These are phyloP conservation scores for Brachyrhaphis roseni DNA, from an alignment of 2,797 vertebrate genomes.

Conservation along the genomic window DNA sequence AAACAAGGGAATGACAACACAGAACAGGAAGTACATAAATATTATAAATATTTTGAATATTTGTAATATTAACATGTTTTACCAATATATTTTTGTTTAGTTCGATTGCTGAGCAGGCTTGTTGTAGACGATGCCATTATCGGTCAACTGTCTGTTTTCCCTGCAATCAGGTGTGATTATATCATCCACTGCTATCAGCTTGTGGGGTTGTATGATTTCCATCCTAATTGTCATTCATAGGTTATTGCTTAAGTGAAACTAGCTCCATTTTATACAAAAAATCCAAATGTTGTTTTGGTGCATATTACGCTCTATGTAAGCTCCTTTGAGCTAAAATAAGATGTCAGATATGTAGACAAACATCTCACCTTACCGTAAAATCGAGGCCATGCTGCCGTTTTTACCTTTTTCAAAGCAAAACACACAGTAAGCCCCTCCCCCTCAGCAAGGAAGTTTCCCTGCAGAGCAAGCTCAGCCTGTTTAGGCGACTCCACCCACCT, in stretches of 20 bases:
- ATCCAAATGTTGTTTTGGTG: background rate
- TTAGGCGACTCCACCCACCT: conserved; percentile 65
- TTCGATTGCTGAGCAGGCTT: background rate
- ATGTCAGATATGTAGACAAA: conserved; percentile 20
- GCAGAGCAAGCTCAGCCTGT: conserved; percentile 73
- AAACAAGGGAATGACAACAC: background rate
- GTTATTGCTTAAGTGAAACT: too few species aligned
- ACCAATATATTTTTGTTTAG: background rate
- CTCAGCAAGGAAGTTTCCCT: conserved; percentile 49
- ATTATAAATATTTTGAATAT: background rate
- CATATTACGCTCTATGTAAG: background rate
- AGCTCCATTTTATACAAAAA: background rate
- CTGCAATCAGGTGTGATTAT: background rate
- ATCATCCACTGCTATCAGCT: background rate
- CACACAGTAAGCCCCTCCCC: conserved; percentile 39
- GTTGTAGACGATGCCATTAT: background rate
- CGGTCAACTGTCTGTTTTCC: background rate
- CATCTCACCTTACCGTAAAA: conserved; percentile 35
- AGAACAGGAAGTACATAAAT: background rate
- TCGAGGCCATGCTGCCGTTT: conserved; percentile 13
- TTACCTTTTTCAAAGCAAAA: conserved; percentile 29
- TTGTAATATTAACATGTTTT: background rate
- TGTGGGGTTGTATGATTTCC: background rate
- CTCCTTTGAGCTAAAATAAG: background rate
- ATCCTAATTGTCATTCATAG: background rate